phyloP scores from a whole-genome alignment of 2,888 invertebrate genomes.

The Macrophya alboannulata region DNA sequence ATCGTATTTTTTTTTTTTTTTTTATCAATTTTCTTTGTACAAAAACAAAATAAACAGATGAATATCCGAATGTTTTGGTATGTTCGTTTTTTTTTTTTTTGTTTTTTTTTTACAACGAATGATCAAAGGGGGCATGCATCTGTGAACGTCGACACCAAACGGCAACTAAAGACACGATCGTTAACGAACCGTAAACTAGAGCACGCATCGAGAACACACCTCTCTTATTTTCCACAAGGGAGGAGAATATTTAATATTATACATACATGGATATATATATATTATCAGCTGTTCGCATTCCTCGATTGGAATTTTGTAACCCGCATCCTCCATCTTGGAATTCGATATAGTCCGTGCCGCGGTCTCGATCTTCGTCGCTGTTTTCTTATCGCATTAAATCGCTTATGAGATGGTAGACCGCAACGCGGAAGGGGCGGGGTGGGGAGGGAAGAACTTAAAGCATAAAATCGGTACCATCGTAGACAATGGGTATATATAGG shows the following conservation, averaged over 20 bases:
- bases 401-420: conserved; percentile 27
- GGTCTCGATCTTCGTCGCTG: neutral
- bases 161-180: conserved; percentile 62
- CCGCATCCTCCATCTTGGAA: neutral
- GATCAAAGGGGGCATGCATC: conserved; percentile 45
- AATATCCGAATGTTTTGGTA: neutral
- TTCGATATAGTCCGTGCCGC: neutral
- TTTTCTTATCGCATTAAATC: conserved; percentile 1
- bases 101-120: conserved; percentile 28
- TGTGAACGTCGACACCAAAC: conserved; percentile 21
- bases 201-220: conserved; percentile 64
- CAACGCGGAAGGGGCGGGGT: neutral
- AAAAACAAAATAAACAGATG: neutral
- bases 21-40: neutral
- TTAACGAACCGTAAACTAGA: conserved; percentile 71
- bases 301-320: conserved; percentile 56
- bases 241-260: conserved; percentile 50
- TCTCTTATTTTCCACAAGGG: conserved; percentile 40
- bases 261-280: too few relatives aligned
- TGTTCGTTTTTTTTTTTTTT: neutral
- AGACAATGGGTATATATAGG: neutral
- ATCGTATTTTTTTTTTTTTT: neutral
- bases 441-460: neutral
- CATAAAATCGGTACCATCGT: neutral
- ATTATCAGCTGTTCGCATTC: conserved; percentile 29